These are phyloP conservation scores for Andrena flavipes DNA, from an alignment of 2,888 invertebrate genomes.

Conservation along the genomic window DNA sequence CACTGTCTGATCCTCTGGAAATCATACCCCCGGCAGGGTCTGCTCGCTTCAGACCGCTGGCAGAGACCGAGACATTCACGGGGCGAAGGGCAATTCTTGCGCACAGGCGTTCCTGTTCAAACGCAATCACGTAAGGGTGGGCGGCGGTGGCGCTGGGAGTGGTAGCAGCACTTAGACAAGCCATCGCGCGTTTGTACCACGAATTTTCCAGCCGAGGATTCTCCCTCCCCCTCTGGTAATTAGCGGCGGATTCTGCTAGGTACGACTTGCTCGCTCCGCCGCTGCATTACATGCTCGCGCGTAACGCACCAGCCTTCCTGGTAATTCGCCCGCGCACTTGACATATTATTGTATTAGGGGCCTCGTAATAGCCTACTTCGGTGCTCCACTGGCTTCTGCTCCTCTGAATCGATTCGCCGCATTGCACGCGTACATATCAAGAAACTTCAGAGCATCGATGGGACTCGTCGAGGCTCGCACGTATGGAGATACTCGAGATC, in stretches of 20 bases:
- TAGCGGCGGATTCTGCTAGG: constrained; percentile 23
- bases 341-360: constrained; percentile 57
- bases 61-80: background rate
- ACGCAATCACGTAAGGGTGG: background rate
- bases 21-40: constrained; percentile 16
- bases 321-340: constrained; percentile 55
- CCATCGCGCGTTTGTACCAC: constrained; percentile 9
- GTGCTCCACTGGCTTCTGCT: constrained; percentile 21
- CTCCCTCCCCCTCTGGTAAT: constrained; percentile 13
- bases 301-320: constrained; percentile 15
- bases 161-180: background rate
- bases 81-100: background rate
- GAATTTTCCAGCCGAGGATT: constrained; percentile 19
- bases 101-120: constrained; percentile 27
- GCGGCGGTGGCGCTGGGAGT: too few species aligned
- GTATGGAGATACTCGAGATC: constrained; percentile 3
- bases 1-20: constrained; percentile 38
- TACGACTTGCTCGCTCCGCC: constrained; percentile 23
- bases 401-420: constrained; percentile 29
- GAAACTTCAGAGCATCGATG: background rate
- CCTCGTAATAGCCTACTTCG: constrained; percentile 50
- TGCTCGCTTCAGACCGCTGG: constrained; percentile 14
- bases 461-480: too few species aligned
- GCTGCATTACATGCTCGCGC: constrained; percentile 28
- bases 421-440: background rate